Base-by-base conservation (phyloP, 2,888 invertebrate species). In the Chromoteleia sp. region DNA sequence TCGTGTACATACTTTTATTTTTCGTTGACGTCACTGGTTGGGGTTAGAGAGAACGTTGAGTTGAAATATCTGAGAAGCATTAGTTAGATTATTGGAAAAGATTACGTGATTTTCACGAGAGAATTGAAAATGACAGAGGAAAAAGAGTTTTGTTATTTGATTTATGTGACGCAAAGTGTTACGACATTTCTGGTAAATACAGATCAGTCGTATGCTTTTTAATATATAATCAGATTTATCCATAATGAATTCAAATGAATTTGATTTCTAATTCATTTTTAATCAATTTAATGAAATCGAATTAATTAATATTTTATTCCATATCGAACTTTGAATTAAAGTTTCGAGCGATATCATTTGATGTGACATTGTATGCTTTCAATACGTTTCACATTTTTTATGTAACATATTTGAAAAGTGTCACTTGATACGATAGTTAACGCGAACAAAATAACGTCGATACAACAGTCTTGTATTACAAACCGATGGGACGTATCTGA, bases 41-140 rank as follows among this genome's bases (percentile, higher is more conserved):
- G 48, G 8, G 33, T 45, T 29, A 33, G 8, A 48, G 36, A 33
- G 4, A 70, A 59, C 5, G 36, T 25, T 21, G 14, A 54, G 12
- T 48, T 21, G 36, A 70, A 58, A 48, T 58, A 58, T 29, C 48
- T 15, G 14, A 29, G 45, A 56, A 74, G 33, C 61, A 74, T 74
- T 45, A 43, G 50, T 61, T 61, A 52, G 59, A 43, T 73, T 73
- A 61, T 73, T 63, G 73, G 25, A 61, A 73, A 71, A 59, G 59
- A 71, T 71, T 50, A 59, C 30, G 30, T 71, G 59, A 59, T 71
- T 73, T 73, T 73, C 54, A 59, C 59, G 30, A 17, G n/a, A 63
- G 45, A 14, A 33, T 45, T 63, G 56, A 43, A 73, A 61, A 29
- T 50, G 17, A 71, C 52, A 30, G 36, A 50, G 52, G 14, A 15